Evolutionary conservation across 2,888 invertebrate species (phyloP).

Genomic region (Ceramica pisi): DNA sequence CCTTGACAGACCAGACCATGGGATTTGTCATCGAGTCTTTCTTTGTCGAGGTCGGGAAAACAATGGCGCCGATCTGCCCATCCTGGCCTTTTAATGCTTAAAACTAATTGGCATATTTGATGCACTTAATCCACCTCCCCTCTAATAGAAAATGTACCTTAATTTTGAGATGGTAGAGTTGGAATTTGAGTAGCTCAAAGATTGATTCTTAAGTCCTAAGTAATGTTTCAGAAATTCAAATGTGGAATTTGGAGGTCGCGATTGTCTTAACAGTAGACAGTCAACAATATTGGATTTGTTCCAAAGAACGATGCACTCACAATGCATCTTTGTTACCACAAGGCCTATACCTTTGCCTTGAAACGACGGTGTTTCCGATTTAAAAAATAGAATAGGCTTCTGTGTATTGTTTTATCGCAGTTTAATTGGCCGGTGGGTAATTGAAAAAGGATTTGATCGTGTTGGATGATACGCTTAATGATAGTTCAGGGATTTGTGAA

Average conservation of each 20-base stretch:
- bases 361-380: slow-evolving; percentile 76
- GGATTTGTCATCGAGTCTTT: slow-evolving; percentile 85
- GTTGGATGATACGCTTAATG: slow-evolving; percentile 65
- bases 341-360: slow-evolving; percentile 84
- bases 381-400: slow-evolving; percentile 73
- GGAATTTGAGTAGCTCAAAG: slow-evolving; percentile 27
- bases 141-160: slow-evolving; percentile 58
- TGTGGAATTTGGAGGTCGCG: slow-evolving; percentile 89
- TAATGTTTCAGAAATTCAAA: slow-evolving; percentile 77
- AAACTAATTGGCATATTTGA: slow-evolving; percentile 79
- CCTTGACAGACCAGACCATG: slow-evolving; percentile 83
- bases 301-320: slow-evolving; percentile 84
- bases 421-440: slow-evolving; percentile 67
- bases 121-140: slow-evolving; percentile 64
- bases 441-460: slow-evolving; percentile 66
- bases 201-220: slow-evolving; percentile 69
- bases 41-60: slow-evolving; percentile 84
- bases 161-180: slow-evolving; percentile 25
- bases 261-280: slow-evolving; percentile 78
- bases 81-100: slow-evolving; percentile 83
- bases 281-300: slow-evolving; percentile 89
- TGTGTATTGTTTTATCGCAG: slow-evolving; percentile 75
- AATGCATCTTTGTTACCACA: slow-evolving; percentile 89
- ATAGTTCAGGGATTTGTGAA: slow-evolving; percentile 57
- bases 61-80: slow-evolving; percentile 84